Conservation (phyloP, 2,888 invertebrate species). For the Dorcus parallelipipedus region DNA sequence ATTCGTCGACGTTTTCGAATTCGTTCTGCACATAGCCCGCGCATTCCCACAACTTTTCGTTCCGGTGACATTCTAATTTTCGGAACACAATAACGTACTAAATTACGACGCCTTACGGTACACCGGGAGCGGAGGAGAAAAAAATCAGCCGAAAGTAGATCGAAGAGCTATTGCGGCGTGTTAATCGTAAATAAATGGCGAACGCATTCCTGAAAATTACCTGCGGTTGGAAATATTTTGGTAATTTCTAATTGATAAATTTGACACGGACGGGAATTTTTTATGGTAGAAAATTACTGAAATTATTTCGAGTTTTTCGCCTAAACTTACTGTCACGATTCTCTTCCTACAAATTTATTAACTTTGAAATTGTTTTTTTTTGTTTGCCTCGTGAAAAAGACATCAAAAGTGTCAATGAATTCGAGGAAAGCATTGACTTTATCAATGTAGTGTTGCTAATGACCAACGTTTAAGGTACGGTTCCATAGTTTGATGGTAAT, state of each 20-base stretch:
- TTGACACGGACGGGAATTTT: no score
- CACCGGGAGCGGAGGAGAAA: conserved; percentile 8
- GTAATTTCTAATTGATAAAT: no score
- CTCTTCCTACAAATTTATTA: no score
- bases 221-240: background rate
- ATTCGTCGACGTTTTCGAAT: conserved; percentile 11
- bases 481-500: conserved; percentile 22
- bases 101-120: conserved; percentile 6
- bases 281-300: no score
- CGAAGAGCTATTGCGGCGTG: background rate
- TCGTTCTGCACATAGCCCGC: conserved; percentile 14
- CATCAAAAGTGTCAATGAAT: no score
- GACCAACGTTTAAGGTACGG: background rate
- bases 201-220: background rate
- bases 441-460: no score
- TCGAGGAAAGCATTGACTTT: no score
- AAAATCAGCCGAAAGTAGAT: background rate
- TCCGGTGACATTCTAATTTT: conserved; percentile 11
- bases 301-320: no score
- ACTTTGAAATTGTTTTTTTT: no score
- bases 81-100: conserved; percentile 7
- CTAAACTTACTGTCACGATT: no score
- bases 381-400: no score
- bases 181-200: conserved; percentile 5
- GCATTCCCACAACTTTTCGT: conserved; percentile 13